Percentiles rank a stretch among this genome's conserved stretches.
Conservation (phyloP, 1,140 invertebrate genomes). For the Meloidogyne chitwoodi region DNA sequence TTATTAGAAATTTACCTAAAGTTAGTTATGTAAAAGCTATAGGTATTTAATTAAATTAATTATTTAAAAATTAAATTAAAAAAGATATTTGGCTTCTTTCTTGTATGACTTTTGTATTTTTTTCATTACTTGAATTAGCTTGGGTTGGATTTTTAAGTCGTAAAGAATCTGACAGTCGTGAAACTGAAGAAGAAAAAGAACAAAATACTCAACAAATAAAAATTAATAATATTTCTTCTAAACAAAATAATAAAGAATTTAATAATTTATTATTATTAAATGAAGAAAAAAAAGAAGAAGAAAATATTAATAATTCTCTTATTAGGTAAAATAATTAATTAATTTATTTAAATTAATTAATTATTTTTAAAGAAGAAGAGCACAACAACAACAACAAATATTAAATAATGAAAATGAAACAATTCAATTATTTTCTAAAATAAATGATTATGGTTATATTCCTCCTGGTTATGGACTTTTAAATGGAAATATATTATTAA, state of each 20-base stretch:
- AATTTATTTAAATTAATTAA: background rate
- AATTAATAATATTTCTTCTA: background rate
- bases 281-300: background rate
- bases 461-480: constrained; percentile 51
- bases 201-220: background rate
- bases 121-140: constrained; percentile 52
- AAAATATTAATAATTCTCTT: background rate
- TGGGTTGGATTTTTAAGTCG: constrained; percentile 56
- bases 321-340: too few relatives aligned
- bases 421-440: background rate
- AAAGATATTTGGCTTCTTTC: constrained; percentile 59
- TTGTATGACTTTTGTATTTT: constrained; percentile 61
- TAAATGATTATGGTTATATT: constrained; percentile 59
- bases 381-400: background rate
- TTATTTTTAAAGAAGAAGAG: background rate
- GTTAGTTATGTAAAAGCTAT: constrained; percentile 46
- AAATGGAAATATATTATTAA: constrained; percentile 44
- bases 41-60: background rate
- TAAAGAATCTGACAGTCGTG: constrained; percentile 41
- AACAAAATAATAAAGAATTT: background rate
- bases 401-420: background rate
- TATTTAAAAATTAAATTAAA: constrained; percentile 23
- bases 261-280: background rate
- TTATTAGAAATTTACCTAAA: constrained; percentile 42
- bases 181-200: background rate